Evolutionary conservation across 1,140 invertebrate species (phyloP).

Genomic region (Mamestra configurata): DNA sequence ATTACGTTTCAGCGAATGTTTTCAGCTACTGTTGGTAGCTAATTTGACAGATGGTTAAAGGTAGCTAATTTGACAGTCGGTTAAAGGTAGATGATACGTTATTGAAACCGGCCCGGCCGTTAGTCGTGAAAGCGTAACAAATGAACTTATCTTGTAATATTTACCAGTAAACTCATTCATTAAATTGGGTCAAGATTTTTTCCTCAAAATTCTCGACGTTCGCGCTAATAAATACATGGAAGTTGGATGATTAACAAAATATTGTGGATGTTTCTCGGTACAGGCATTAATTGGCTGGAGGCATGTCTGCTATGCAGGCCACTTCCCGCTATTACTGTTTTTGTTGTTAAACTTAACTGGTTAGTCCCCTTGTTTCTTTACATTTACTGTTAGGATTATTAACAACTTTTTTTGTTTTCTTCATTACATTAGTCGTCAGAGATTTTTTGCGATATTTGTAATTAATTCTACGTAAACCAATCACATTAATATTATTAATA

Average conservation of each 20-base stretch:
- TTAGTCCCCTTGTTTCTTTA: not conserved
- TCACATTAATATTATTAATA: no score
- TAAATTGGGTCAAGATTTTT: slow-evolving; percentile 2
- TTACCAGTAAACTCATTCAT: not conserved
- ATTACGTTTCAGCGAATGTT: no score
- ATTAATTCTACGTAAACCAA: no score
- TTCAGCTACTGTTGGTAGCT: no score
- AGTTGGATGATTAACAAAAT: slow-evolving; percentile 11
- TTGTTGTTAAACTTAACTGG: slow-evolving; percentile 12
- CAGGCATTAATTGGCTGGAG: not conserved
- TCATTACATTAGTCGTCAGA: no score
- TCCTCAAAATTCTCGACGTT: slow-evolving; percentile 3
- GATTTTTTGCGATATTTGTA: no score
- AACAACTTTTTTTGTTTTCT: no score
- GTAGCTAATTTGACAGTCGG: no score
- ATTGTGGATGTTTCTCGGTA: not conserved
- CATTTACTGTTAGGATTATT: not conserved
- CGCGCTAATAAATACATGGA: not conserved
- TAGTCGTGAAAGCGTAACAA: no score
- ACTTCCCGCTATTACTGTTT: not conserved
- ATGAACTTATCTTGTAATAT: not conserved
- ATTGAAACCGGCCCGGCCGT: no score
- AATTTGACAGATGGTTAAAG: no score
- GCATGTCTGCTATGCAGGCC: not conserved
- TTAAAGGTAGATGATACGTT: no score